phyloP scores from a whole-genome alignment of 2,888 invertebrate species.

The Aspidiotus destructor region DNA sequence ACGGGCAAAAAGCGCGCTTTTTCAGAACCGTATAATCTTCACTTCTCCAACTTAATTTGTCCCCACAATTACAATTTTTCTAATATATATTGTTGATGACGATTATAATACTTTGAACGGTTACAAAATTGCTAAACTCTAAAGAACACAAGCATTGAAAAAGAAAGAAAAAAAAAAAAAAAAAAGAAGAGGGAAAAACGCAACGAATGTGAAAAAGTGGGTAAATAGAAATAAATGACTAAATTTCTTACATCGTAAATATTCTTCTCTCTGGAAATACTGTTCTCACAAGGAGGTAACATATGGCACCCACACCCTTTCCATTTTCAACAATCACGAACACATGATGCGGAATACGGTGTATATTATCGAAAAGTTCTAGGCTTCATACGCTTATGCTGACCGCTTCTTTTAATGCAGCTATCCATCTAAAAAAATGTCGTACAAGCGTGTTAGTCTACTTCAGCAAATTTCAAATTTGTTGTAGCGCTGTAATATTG shows the following conservation, averaged over 20 bases:
- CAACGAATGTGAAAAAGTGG: slow-evolving; percentile 15
- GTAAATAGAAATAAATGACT: neutral
- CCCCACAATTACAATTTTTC: too few relatives aligned
- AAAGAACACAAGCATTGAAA: neutral
- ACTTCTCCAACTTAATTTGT: too few relatives aligned
- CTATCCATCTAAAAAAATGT: slow-evolving; percentile 38
- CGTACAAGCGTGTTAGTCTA: neutral
- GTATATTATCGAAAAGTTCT: too few relatives aligned
- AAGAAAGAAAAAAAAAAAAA: neutral
- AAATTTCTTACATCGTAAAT: slow-evolving; percentile 3
- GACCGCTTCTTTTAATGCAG: slow-evolving; percentile 40
- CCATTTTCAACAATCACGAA: too few relatives aligned
- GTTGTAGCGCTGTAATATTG: too few relatives aligned
- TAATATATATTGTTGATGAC: too few relatives aligned
- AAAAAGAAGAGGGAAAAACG: slow-evolving; percentile 3
- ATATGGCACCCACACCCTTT: slow-evolving; percentile 21
- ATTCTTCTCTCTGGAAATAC: slow-evolving; percentile 11
- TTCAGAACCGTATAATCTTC: too few relatives aligned
- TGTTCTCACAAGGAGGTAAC: slow-evolving; percentile 28
- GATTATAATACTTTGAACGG: too few relatives aligned
- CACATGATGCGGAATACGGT: too few relatives aligned
- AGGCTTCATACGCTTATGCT: slow-evolving; percentile 35
- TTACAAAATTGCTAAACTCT: neutral
- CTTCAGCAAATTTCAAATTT: too few relatives aligned
- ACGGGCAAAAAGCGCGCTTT: too few relatives aligned